Percentiles rank a stretch among this genome's conserved stretches.
phyloP scores from a whole-genome alignment of 2,797 vertebrate species.

The Mormyrops attenuatus region DNA sequence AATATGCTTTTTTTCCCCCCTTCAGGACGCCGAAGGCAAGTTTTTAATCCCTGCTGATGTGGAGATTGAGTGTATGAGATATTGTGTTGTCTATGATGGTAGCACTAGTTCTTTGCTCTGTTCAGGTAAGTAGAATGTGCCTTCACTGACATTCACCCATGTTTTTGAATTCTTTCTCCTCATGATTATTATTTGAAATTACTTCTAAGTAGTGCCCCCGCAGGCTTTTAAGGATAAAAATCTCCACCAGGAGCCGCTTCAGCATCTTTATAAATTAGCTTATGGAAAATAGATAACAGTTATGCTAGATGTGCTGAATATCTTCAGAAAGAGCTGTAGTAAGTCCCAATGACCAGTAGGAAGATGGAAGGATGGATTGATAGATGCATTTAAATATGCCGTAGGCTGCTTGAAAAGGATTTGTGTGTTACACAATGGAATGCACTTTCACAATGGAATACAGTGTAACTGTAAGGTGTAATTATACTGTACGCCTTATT shows the following conservation, averaged over 20 bases:
- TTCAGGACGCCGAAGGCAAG: conserved; percentile 50
- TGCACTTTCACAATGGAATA: background rate
- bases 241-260: background rate
- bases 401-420: background rate
- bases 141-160: background rate
- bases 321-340: background rate
- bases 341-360: background rate
- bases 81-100: conserved; percentile 78
- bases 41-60: conserved; percentile 60
- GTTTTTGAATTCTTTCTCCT: background rate
- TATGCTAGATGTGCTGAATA: background rate
- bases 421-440: background rate
- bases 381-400: background rate
- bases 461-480: background rate
- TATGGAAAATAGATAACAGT: background rate
- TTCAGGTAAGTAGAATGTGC: conserved; percentile 30
- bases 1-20: conserved; percentile 3
- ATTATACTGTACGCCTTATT: background rate
- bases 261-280: background rate
- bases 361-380: background rate
- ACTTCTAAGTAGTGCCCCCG: background rate
- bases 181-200: background rate
- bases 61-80: conserved; percentile 66
- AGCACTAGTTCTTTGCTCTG: conserved; percentile 49
- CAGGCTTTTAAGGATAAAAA: background rate